These are phyloP conservation scores for Cryptus armator DNA, from an alignment of 2,888 invertebrate species.

Conservation along the genomic window DNA sequence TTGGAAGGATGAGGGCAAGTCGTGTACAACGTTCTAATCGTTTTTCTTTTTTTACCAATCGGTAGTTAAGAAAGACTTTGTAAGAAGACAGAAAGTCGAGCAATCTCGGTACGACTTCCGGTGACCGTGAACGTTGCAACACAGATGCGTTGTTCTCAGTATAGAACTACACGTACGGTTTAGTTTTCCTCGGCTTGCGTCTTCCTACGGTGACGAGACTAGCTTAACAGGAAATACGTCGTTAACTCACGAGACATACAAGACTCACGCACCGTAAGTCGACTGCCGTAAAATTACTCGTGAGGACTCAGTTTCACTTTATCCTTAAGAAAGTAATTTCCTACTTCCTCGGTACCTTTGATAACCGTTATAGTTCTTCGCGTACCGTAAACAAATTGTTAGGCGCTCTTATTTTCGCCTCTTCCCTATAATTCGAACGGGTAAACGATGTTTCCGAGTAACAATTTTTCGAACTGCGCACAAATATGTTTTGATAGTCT, in stretches of 20 bases:
- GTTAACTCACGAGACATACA: constrained; percentile 55
- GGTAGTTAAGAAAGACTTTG: not conserved
- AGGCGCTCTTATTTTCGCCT: constrained; percentile 2
- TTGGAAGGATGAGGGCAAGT: not conserved
- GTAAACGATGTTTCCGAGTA: not conserved
- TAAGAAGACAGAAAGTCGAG: constrained; percentile 2
- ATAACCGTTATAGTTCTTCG: constrained; percentile 2
- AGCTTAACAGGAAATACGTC: constrained; percentile 52
- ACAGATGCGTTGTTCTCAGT: not conserved
- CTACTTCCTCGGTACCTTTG: constrained; percentile 31
- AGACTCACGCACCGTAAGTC: constrained; percentile 47
- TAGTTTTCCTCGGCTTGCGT: constrained; percentile 26
- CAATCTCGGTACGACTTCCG: constrained; percentile 10
- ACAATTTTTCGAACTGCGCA: not conserved
- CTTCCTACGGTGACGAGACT: constrained; percentile 3
- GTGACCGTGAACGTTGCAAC: not conserved
- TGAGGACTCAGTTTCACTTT: constrained; percentile 21
- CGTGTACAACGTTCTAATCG: not conserved
- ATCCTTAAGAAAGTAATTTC: constrained; percentile 41
- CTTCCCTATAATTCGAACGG: not conserved
- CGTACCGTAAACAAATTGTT: constrained; percentile 37
- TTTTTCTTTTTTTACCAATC: constrained; percentile 3
- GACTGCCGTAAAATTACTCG: constrained; percentile 58
- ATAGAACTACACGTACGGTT: not conserved
- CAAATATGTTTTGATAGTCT: constrained; percentile 38